Base-by-base conservation (phyloP, 2,113 vertebrate genomes). In the Oncorhynchus nerka region DNA sequence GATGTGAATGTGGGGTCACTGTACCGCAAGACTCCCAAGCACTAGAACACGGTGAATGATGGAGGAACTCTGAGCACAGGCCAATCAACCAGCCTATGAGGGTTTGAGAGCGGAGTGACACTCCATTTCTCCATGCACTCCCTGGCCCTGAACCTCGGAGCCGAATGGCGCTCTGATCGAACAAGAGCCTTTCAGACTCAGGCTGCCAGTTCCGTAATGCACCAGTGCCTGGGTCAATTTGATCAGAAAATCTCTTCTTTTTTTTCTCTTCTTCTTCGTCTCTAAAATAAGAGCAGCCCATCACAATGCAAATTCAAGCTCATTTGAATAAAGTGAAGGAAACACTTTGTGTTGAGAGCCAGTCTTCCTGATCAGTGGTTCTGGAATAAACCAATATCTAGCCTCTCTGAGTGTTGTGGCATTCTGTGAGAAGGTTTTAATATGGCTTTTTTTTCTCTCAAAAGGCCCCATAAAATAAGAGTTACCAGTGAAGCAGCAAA, bases 181-280 rank as follows among this genome's bases (percentile, higher is more conserved):
- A 97, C 97, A 96, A 86, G 95, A 96, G 95, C 94, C 96, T 97
- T 95, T 98, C 96, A 95, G 95, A 96, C 95, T 95, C 93, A 94
- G 96, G 95, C 97, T 98, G 97, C 97, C 97, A 98, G 95, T 92
- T 96, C 92, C 94, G 97, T 96, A 96, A 98, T 95, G 98, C 98
- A 97, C 97, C 98, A 96, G 94, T 97, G 98, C 94, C 95, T 97
- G 94, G 97, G 98, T 98, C 97, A 99, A 99, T 99, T 99, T 98
- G 97, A 98, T 99, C 97, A 99, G 96, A 98, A 98, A 99, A 98
- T 99, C 97, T 99, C 96, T 97, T 99, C 97, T 99, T 99, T 97
- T 95, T 34, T 34, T 34, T 34, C 4, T 89, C 5, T 89, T 92
- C 97, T 97, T 97, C 97, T 97, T 93, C 92, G 87, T 78, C 94